Base-by-base conservation (phyloP, 2,797 vertebrate genomes). In the Miichthys miiuy region DNA sequence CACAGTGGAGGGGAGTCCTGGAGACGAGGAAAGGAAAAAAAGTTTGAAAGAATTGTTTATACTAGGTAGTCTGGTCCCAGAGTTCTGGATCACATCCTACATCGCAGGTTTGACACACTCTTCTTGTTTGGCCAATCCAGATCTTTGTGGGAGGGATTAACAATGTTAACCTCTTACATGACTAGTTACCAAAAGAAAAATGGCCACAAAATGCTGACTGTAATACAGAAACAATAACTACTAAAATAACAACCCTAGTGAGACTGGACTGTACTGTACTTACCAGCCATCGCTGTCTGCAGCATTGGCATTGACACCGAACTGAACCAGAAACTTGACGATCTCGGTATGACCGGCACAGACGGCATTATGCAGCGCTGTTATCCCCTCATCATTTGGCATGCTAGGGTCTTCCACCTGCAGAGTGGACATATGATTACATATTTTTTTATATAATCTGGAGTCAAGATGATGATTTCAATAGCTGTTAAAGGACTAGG, bases 221-320 rank as follows among this genome's bases (percentile, higher is more conserved):
- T 38, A 9, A 38, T 38, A 5, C 11, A 52, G n/a, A 52, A 55
- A 55, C 16, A 27, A 30, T 17, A 56, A 56, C 25, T 30, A 3
- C 23, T 52, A 6, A 23, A 52, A 34, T 34, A 38, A 38, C 34
- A 9, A 38, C 34, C 7, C 6, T 2, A 54, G 25, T 3, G 17
- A 2, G 6, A 17, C 34, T 44, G 25, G 23, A 10, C 41, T 1
- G 16, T 2, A 10, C 41, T 1, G 16, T 2, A 52, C 96, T 95
- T 89, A 99, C 98, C 98, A 99, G 78, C 98, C 98, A 2, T 99
- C 98, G 0, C 98, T 99, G 82, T 99, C 98, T 0, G 98, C 97
- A 0, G 98, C 97, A 0, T 99, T 99, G 1, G 96, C 97, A 0
- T 99, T 98, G 64, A 99, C 97, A 0, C 98, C 98, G 11, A 97